Conservation (phyloP, 2,888 invertebrate species). For the Leucophora obtusa region DNA sequence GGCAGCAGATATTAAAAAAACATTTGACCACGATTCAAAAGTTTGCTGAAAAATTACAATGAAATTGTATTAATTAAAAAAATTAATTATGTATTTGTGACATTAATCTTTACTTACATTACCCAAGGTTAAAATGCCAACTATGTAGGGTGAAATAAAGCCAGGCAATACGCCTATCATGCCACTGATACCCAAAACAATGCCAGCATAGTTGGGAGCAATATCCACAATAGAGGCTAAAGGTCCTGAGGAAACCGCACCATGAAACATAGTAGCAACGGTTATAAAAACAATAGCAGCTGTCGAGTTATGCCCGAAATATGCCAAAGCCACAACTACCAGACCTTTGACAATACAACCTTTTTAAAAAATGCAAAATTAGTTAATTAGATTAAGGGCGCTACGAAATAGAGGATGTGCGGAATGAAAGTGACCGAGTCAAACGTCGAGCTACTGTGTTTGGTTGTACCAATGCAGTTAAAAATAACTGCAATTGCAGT, state of each 20-base stretch:
- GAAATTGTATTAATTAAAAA: background rate
- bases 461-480: no score
- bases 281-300: slow-evolving; percentile 82
- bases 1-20: slow-evolving; percentile 80
- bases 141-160: slow-evolving; percentile 82
- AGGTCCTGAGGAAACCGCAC: slow-evolving; percentile 84
- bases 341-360: slow-evolving; percentile 82
- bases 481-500: no score
- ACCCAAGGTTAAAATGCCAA: slow-evolving; percentile 82
- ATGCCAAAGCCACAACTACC: slow-evolving; percentile 82
- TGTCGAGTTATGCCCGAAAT: slow-evolving; percentile 82
- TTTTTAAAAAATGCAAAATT: slow-evolving; percentile 68
- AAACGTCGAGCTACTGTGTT: no score
- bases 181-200: slow-evolving; percentile 82
- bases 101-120: slow-evolving; percentile 81
- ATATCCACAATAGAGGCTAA: slow-evolving; percentile 84
- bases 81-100: background rate
- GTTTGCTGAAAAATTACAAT: slow-evolving; percentile 80
- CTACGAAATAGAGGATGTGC: no score
- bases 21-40: slow-evolving; percentile 81
- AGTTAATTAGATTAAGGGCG: no score
- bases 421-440: no score
- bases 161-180: slow-evolving; percentile 81
- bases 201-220: slow-evolving; percentile 82
- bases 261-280: slow-evolving; percentile 83